A percentile compares a stretch with the other conserved stretches of the same genome.
Evolutionary conservation across 2,113 vertebrate species (phyloP).

Genomic region (Phocoena phocoena): DNA sequence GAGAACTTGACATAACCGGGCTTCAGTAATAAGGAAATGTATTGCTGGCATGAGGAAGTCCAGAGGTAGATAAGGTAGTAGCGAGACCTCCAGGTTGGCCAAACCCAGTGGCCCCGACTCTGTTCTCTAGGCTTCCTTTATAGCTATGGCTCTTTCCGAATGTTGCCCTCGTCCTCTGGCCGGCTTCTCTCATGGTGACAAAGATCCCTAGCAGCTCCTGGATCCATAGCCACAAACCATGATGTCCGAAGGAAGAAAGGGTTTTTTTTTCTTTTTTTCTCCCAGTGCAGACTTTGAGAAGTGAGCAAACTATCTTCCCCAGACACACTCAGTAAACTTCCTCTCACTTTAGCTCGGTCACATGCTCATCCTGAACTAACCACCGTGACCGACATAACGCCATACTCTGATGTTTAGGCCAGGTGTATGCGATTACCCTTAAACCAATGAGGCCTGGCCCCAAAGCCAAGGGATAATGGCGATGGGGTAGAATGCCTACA

Average conservation of each 20-base stretch:
- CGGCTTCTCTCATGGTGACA: neutral
- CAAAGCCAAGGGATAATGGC: neutral
- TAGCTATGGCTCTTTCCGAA: fast-evolving
- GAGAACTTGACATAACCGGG: neutral
- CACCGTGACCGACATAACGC: fast-evolving
- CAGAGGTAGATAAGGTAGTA: neutral
- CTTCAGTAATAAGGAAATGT: neutral
- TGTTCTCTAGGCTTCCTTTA: neutral
- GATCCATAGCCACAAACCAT: neutral
- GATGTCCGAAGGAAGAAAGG: neutral
- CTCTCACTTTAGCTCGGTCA: neutral
- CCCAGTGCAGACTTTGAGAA: neutral
- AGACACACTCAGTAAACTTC: neutral
- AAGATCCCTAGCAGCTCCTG: neutral
- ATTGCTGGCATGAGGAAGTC: neutral
- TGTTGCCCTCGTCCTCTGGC: neutral
- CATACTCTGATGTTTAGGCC: neutral
- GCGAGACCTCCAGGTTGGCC: neutral
- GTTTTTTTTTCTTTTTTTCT: too few species aligned
- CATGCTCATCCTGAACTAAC: neutral
- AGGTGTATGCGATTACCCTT: neutral
- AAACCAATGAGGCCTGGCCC: neutral
- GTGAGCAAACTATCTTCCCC: neutral
- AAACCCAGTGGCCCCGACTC: neutral
- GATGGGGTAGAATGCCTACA: too few species aligned